Conservation (phyloP, 2,797 vertebrate genomes). For the Enteromius anoplus region DNA sequence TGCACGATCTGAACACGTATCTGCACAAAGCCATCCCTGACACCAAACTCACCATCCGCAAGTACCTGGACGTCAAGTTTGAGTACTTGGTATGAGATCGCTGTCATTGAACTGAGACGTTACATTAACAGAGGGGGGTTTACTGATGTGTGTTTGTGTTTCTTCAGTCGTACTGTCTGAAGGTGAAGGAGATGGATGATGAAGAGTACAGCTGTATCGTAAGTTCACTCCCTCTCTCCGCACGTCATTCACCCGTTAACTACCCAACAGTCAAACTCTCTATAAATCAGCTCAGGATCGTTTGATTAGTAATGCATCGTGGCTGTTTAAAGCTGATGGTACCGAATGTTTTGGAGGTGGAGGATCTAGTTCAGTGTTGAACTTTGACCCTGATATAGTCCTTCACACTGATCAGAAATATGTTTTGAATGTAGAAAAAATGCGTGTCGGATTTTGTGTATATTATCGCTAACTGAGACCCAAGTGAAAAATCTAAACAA, state of each 20-base stretch:
- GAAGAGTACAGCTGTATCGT: slow-evolving; percentile 98
- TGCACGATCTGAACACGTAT: slow-evolving; percentile 96
- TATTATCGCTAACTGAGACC: too few relatives aligned
- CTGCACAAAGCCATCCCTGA: slow-evolving; percentile 98
- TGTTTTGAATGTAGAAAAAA: background rate
- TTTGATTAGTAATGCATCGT: background rate
- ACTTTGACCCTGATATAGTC: background rate
- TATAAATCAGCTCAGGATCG: background rate
- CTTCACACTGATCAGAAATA: background rate
- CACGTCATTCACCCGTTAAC: background rate
- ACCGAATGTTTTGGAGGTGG: background rate
- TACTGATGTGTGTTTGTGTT: slow-evolving; percentile 52
- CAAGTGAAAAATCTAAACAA: too few relatives aligned
- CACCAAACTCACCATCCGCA: slow-evolving; percentile 97
- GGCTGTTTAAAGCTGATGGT: background rate
- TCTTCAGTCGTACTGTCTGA: slow-evolving; percentile 94
- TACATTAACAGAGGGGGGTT: background rate
- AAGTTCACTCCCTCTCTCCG: slow-evolving; percentile 69
- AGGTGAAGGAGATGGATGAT: slow-evolving; percentile 99
- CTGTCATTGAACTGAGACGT: background rate
- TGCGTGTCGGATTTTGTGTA: too few relatives aligned
- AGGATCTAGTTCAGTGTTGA: background rate
- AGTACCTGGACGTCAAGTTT: slow-evolving; percentile 98
- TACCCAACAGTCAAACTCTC: background rate
- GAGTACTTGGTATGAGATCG: slow-evolving; percentile 89